These are phyloP conservation scores for Enteromius mattozi DNA, from an alignment of 2,797 vertebrate genomes.

Conservation along the genomic window DNA sequence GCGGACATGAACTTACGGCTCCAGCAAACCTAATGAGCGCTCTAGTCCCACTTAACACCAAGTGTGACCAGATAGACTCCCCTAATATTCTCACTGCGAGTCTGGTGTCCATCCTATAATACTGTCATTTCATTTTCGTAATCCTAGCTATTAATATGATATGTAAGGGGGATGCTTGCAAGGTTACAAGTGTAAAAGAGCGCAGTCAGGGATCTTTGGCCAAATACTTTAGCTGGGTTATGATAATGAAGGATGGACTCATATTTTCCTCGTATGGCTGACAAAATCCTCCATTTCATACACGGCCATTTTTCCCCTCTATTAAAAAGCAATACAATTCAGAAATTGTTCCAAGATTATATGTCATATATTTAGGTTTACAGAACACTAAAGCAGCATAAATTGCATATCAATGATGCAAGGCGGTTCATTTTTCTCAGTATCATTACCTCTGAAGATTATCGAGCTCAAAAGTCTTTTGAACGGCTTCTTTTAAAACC, in stretches of 20 bases:
- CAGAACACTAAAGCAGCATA: constrained; percentile 51
- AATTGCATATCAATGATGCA: constrained; percentile 55
- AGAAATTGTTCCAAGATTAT: constrained; percentile 52
- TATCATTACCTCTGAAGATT: constrained; percentile 57
- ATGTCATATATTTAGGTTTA: constrained; percentile 52
- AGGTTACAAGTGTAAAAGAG: constrained; percentile 68
- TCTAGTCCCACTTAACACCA: constrained; percentile 79
- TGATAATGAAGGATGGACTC: constrained; percentile 28
- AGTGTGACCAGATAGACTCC: constrained; percentile 77
- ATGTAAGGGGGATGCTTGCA: constrained; percentile 73
- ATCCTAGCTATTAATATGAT: constrained; percentile 81
- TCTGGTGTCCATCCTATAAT: constrained; percentile 76
- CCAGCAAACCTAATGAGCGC: constrained; percentile 78
- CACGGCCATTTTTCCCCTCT: neutral
- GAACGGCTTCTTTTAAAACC: constrained; percentile 41
- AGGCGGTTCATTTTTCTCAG: constrained; percentile 56
- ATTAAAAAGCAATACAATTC: constrained; percentile 47
- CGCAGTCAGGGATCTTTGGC: constrained; percentile 58
- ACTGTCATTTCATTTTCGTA: constrained; percentile 79
- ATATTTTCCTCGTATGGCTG: constrained; percentile 33
- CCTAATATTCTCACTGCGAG: constrained; percentile 78
- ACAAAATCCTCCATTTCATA: constrained; percentile 40
- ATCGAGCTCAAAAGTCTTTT: constrained; percentile 54
- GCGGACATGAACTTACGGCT: constrained; percentile 75
- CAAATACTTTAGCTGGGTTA: constrained; percentile 50